These are phyloP conservation scores for Carpatolechia fugitivella DNA, from an alignment of 2,888 invertebrate genomes.

Conservation along the genomic window DNA sequence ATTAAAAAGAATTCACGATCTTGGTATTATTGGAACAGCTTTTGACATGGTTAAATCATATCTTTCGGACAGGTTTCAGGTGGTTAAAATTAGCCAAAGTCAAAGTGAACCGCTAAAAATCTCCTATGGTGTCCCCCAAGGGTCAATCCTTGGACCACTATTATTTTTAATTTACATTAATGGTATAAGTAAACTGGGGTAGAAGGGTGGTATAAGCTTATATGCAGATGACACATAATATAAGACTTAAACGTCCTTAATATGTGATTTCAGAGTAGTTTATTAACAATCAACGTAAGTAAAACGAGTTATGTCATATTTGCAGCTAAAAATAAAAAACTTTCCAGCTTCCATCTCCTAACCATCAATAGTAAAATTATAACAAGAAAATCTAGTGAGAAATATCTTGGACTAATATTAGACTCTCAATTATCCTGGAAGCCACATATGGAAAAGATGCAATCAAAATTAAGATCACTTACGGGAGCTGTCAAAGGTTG, in stretches of 20 bases:
- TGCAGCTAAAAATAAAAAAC: not conserved
- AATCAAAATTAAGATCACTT: not conserved
- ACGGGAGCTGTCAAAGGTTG: not conserved
- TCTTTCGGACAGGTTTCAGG: not conserved
- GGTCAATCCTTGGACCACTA: conserved; percentile 18
- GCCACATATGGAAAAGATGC: not conserved
- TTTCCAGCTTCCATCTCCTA: not conserved
- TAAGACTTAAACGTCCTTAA: conserved; percentile 18
- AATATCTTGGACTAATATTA: not conserved
- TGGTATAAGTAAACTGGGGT: conserved; percentile 10
- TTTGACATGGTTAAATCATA: conserved; percentile 15
- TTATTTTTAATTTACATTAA: conserved; percentile 21
- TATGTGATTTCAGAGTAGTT: conserved; percentile 21
- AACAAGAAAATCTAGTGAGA: not conserved
- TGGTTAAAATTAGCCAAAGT: conserved; percentile 12
- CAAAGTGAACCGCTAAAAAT: conserved; percentile 12
- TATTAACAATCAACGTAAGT: conserved; percentile 21
- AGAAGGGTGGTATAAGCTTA: conserved; percentile 17
- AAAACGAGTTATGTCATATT: conserved; percentile 16
- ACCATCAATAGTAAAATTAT: not conserved
- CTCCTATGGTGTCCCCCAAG: conserved; percentile 19
- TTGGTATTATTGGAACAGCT: conserved; percentile 7
- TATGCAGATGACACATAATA: conserved; percentile 25
- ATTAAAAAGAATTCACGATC: conserved; percentile 10
- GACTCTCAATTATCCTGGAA: not conserved